These are phyloP conservation scores for Valencia hispanica DNA, from an alignment of 2,797 vertebrate species.

Conservation along the genomic window DNA sequence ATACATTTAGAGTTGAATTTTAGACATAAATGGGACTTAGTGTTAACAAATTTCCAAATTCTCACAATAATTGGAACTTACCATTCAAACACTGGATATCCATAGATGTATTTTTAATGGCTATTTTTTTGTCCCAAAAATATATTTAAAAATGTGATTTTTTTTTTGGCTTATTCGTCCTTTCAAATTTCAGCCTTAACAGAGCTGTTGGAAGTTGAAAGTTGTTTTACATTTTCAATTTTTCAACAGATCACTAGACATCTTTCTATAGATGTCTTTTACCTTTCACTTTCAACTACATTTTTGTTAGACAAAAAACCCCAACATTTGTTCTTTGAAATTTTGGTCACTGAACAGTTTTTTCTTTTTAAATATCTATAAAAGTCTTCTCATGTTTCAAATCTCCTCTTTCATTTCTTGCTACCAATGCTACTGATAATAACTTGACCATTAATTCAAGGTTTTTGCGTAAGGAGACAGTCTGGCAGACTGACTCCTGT, in stretches of 20 bases:
- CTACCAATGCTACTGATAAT: too few species aligned
- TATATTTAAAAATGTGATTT: too few species aligned
- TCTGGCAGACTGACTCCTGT: constrained; percentile 14
- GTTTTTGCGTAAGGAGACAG: constrained; percentile 2
- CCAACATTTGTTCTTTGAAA: background rate
- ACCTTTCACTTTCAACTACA: background rate
- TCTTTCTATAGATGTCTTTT: background rate
- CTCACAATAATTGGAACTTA: background rate
- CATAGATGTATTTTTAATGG: background rate
- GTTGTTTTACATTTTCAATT: too few species aligned
- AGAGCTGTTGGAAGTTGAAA: background rate
- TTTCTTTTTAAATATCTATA: background rate
- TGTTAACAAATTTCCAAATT: background rate
- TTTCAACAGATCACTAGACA: background rate
- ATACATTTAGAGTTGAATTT: background rate
- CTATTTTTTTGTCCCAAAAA: background rate
- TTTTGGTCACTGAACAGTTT: background rate
- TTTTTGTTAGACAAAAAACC: background rate
- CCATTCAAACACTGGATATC: background rate
- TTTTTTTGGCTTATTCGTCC: background rate
- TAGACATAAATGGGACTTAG: background rate
- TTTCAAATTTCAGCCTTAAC: background rate
- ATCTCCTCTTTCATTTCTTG: background rate
- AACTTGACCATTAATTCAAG: constrained; percentile 8
- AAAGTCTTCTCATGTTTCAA: constrained; percentile 1